These are phyloP conservation scores for Cremastobaeus sp. DNA, from an alignment of 2,888 invertebrate species.

Conservation along the genomic window DNA sequence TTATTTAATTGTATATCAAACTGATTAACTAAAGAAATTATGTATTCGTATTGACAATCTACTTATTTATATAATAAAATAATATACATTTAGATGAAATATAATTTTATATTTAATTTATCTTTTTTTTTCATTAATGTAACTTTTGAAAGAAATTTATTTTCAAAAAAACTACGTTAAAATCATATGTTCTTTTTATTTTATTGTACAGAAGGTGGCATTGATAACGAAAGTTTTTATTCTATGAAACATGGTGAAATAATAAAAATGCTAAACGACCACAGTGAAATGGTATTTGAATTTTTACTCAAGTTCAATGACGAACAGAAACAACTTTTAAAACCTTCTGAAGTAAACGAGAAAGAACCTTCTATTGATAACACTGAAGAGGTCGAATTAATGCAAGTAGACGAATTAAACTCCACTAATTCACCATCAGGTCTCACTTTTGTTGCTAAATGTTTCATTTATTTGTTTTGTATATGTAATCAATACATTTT, in stretches of 20 bases:
- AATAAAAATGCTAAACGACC: neutral
- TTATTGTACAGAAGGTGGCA: neutral
- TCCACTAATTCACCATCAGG: conserved; percentile 2
- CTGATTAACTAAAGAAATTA: too few relatives aligned
- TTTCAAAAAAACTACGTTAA: too few relatives aligned
- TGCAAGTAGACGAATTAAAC: neutral
- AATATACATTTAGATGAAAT: too few relatives aligned
- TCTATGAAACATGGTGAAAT: neutral
- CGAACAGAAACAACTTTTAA: neutral
- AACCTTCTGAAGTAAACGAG: neutral
- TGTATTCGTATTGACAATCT: too few relatives aligned
- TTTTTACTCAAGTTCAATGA: conserved; percentile 1
- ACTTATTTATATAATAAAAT: too few relatives aligned
- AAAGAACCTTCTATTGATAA: neutral
- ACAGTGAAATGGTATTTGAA: neutral
- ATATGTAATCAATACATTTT: neutral
- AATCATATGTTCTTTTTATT: too few relatives aligned
- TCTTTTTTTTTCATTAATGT: too few relatives aligned
- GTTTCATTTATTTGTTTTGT: neutral
- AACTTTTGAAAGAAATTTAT: too few relatives aligned
- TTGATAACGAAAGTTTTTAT: neutral
- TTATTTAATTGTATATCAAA: too few relatives aligned
- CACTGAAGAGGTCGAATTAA: neutral
- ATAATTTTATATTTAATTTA: too few relatives aligned
- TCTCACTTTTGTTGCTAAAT: neutral